A percentile compares a stretch with the other conserved stretches of the same genome.
These are phyloP conservation scores for Plotosus lineatus DNA, from an alignment of 2,113 vertebrate species.

Conservation along the genomic window DNA sequence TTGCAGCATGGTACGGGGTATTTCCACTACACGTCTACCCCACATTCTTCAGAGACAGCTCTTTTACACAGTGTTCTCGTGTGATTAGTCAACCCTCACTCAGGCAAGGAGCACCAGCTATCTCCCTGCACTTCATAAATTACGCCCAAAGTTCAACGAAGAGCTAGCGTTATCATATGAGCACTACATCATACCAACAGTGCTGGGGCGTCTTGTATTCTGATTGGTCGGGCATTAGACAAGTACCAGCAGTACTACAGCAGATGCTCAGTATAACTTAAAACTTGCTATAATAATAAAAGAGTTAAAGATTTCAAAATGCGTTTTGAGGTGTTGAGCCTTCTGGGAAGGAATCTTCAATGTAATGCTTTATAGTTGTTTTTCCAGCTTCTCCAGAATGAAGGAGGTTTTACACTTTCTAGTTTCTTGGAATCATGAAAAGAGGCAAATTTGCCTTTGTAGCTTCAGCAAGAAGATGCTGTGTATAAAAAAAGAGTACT, in stretches of 20 bases:
- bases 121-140: conserved; percentile 27
- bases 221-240: conserved; percentile 4
- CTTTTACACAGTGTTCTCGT: conserved; percentile 28
- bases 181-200: conserved; percentile 7
- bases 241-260: background rate
- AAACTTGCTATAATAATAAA: background rate
- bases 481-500: no score
- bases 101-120: background rate
- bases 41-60: conserved; percentile 53
- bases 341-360: background rate
- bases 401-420: no score
- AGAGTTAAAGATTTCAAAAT: background rate
- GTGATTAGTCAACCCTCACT: conserved; percentile 26
- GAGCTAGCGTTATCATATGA: conserved; percentile 25
- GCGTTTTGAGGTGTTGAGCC: background rate
- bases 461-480: no score
- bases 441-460: no score
- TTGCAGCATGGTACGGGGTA: background rate
- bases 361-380: background rate
- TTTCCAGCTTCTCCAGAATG: no score
- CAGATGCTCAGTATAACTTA: background rate
- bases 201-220: background rate
- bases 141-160: background rate
- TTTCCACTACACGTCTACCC: conserved; percentile 16
- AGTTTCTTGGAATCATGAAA: no score